Evolutionary conservation across 2,888 invertebrate genomes (phyloP), one percentile per base, ranked within the genome.

Genomic region (Nomada fucata): DNA sequence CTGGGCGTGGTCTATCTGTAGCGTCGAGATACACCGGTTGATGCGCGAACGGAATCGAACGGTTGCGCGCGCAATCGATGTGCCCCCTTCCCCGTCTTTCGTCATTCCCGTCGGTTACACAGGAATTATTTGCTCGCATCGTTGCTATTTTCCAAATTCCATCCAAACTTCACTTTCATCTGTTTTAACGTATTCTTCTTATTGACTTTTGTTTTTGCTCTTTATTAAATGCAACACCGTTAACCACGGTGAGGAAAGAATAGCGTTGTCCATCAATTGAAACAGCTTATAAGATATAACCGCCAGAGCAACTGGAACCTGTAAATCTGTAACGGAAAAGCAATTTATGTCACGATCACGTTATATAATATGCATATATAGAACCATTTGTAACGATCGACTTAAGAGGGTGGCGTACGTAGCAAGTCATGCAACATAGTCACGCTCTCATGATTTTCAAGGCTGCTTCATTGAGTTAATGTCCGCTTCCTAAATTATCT

Each of bases 31-130:
- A 87, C 84, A 86, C 87, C 89, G 88, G 90, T 91, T 90, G 88
- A 90, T 90, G 91, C 91, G 91, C 89, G 91, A 90, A 85, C 89
- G 89, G 90, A 90, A 93, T 93, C 91, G 93, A 93, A 76, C 92
- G 91, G 82, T 73, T 93, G 93, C 93, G 93, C 92, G 92, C 93
- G 93, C 93, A 93, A 15, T 79, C 71, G 18, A 68, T 29, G 11
- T 52, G 63, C 26, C 23, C 9, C 59, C 26, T 44, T 68, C 60
- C 67, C 64, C 29, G 42, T 60, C 44, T 64, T 13, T 29, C 68
- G 36, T 42, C 61, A 59, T 76, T 53, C 73, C 50, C 65, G 47
- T 59, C 23, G 13, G 36, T 52, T 67, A 59, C 26, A 36, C 47
- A 29, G 23, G 29, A 67, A 75, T 78, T 75, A 55, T 63, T 50